A percentile compares a stretch with the other conserved stretches of the same genome.
phyloP scores from a whole-genome alignment of 2,888 invertebrate genomes.

The Frankliniella fusca region DNA sequence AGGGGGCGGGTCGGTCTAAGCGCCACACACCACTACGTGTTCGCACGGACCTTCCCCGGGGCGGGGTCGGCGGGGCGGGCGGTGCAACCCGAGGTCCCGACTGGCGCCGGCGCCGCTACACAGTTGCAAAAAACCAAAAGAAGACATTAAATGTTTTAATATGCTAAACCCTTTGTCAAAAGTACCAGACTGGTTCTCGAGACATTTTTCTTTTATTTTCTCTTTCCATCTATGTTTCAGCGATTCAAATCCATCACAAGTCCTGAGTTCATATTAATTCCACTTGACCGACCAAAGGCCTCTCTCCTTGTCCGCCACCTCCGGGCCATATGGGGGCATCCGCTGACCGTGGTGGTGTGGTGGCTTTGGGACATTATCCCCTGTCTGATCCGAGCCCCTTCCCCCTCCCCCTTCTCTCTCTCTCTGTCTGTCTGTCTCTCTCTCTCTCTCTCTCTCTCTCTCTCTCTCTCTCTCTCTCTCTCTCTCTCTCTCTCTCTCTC shows the following conservation, averaged over 20 bases:
- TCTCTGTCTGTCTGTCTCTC: not conserved
- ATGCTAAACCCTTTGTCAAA: no score
- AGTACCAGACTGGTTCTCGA: no score
- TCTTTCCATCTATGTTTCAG: not conserved
- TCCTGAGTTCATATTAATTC: no score
- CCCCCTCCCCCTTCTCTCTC: not conserved
- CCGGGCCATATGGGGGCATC: not conserved
- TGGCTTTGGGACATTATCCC: not conserved
- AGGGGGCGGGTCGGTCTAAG: no score
- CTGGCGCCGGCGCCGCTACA: no score
- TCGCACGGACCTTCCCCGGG: not conserved
- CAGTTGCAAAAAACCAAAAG: not conserved
- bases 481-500: no score
- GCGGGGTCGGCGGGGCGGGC: no score
- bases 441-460: not conserved
- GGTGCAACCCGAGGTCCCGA: no score
- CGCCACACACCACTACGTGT: no score
- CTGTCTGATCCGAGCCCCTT: not conserved
- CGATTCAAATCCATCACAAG: not conserved
- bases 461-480: no score
- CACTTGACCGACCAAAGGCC: no score
- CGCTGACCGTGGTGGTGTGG: not conserved
- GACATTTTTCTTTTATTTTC: no score
- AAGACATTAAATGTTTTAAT: not conserved
- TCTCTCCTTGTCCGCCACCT: not conserved